Evolutionary conservation across 2,113 vertebrate species (phyloP).

Genomic region (Saimiri boliviensis): DNA sequence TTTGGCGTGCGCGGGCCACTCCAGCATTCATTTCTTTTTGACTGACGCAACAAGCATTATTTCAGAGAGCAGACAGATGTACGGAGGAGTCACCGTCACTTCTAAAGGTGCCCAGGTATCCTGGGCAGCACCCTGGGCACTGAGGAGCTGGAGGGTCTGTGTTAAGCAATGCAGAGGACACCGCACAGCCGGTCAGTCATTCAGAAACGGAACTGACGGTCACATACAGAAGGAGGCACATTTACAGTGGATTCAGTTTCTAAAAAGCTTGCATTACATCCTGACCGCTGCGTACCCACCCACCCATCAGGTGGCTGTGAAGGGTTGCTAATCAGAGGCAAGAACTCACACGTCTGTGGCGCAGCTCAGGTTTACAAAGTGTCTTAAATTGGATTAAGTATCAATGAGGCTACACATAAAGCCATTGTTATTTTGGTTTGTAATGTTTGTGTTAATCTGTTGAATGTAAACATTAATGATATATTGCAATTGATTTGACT

Average conservation of each 20-base stretch:
- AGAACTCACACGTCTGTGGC: rapidly evolving
- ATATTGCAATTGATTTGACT: not conserved
- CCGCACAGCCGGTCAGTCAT: not conserved
- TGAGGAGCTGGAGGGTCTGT: not conserved
- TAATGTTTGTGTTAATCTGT: not conserved
- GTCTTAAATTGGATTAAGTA: not conserved
- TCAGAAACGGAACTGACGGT: not conserved
- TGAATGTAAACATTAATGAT: not conserved
- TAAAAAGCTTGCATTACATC: not conserved
- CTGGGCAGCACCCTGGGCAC: not conserved
- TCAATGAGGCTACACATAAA: not conserved
- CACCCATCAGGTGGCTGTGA: not conserved
- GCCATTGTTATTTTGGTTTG: not conserved
- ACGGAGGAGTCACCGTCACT: not conserved
- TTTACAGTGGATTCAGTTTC: not conserved
- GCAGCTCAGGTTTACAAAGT: rapidly evolving
- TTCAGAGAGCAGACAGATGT: not conserved
- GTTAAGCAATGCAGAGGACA: not conserved
- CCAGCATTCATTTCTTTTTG: not conserved
- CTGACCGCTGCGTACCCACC: not conserved
- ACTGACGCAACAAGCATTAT: no score
- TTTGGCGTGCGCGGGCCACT: not conserved
- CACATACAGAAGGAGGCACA: not conserved
- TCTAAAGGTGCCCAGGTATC: not conserved
- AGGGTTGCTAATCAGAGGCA: not conserved